Conservation (phyloP, 2,888 invertebrate species). For the Tipula helvola region DNA sequence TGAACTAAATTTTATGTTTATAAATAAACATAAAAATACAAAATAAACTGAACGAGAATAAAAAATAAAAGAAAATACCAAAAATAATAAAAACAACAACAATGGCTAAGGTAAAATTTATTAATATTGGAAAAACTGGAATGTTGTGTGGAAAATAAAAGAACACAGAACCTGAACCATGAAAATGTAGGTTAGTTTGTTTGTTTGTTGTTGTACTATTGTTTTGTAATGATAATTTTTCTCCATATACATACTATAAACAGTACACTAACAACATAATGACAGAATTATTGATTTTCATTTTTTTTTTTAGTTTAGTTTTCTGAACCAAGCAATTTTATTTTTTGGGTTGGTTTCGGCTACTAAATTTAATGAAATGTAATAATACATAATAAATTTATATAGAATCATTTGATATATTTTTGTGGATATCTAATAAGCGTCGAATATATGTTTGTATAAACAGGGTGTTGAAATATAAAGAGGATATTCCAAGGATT, state of each 20-base stretch:
- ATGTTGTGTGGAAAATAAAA: neutral
- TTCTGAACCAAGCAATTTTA: neutral
- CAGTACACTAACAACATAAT: neutral
- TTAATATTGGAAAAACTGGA: neutral
- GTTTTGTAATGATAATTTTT: neutral
- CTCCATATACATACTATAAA: neutral
- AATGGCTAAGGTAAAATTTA: neutral
- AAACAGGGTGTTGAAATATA: neutral
- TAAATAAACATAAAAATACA: neutral
- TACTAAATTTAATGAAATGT: neutral
- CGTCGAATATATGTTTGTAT: neutral
- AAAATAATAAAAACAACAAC: neutral
- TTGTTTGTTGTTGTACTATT: neutral
- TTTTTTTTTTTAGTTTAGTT: neutral
- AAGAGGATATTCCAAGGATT: too few relatives aligned
- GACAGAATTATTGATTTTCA: neutral
- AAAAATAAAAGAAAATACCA: neutral
- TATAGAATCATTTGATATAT: neutral
- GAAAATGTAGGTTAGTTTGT: neutral
- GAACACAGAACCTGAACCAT: neutral
- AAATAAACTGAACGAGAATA: neutral
- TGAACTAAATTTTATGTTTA: neutral
- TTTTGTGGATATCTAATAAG: neutral
- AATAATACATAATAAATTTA: neutral
- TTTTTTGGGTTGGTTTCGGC: neutral